Conservation (phyloP, 2,113 vertebrate genomes). For the Ivindomyrus marchei region DNA sequence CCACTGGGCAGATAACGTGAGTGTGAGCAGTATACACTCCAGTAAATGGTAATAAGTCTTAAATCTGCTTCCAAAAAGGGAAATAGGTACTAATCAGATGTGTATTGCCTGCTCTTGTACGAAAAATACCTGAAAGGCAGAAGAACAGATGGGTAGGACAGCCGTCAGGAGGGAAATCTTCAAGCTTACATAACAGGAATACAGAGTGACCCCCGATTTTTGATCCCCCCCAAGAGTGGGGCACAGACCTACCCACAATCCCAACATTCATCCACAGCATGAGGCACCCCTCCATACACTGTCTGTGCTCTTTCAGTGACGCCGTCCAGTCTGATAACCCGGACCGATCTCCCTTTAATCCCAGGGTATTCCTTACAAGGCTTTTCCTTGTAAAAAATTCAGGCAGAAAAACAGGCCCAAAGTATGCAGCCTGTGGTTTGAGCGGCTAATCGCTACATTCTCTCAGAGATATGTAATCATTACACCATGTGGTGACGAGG, state of each 20-base stretch:
- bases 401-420: slow-evolving; percentile 30
- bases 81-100: neutral
- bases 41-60: neutral
- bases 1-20: neutral
- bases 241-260: neutral
- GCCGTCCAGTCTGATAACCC: slow-evolving; percentile 29
- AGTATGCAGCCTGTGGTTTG: slow-evolving; percentile 40
- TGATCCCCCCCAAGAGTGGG: neutral
- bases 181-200: neutral
- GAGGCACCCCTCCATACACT: neutral
- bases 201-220: neutral
- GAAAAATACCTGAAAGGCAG: neutral
- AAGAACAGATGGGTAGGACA: neutral
- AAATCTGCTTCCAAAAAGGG: neutral
- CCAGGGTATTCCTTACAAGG: slow-evolving; percentile 25
- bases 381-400: slow-evolving; percentile 7
- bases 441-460: slow-evolving; percentile 53
- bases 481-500: slow-evolving; percentile 46
- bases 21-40: neutral
- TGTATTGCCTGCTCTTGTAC: neutral
- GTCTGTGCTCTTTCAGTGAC: slow-evolving; percentile 10
- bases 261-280: neutral
- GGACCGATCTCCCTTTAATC: slow-evolving; percentile 21
- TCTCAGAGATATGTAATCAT: slow-evolving; percentile 60
- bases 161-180: neutral